phyloP scores from a whole-genome alignment of 2,888 invertebrate species.

The Idaea straminata region DNA sequence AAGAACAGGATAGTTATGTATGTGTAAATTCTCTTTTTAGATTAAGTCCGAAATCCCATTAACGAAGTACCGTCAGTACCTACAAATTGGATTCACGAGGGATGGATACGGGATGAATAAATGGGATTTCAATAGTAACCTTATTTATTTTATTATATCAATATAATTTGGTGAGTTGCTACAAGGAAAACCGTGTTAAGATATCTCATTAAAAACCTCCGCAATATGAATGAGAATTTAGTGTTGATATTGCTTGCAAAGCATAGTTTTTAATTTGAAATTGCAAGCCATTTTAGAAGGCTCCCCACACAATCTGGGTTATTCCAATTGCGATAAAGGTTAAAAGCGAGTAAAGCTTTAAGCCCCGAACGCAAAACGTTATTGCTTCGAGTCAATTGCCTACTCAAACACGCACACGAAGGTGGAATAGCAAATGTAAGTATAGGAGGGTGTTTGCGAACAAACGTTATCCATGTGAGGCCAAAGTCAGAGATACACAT shows the following conservation, averaged over 20 bases:
- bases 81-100: constrained; percentile 67
- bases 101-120: constrained; percentile 60
- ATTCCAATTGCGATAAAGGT: constrained; percentile 15
- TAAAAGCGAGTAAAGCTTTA: constrained; percentile 31
- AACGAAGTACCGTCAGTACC: constrained; percentile 50
- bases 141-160: constrained; percentile 4
- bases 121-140: constrained; percentile 42
- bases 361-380: constrained; percentile 48
- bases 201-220: background rate
- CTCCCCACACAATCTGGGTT: constrained; percentile 2
- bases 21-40: constrained; percentile 63
- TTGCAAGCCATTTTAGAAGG: background rate
- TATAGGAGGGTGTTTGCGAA: constrained; percentile 39
- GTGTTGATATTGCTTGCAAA: background rate
- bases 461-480: constrained; percentile 34
- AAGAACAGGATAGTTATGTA: constrained; percentile 23
- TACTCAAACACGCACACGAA: constrained; percentile 51
- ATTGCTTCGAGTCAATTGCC: constrained; percentile 55
- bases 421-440: constrained; percentile 51
- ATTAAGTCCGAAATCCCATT: constrained; percentile 63
- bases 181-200: constrained; percentile 1
- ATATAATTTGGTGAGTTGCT: constrained; percentile 3
- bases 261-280: background rate
- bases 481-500: background rate
- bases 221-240: background rate